These are phyloP conservation scores for Chloropsis cyanopogon DNA, from an alignment of 2,113 vertebrate species.

Conservation along the genomic window DNA sequence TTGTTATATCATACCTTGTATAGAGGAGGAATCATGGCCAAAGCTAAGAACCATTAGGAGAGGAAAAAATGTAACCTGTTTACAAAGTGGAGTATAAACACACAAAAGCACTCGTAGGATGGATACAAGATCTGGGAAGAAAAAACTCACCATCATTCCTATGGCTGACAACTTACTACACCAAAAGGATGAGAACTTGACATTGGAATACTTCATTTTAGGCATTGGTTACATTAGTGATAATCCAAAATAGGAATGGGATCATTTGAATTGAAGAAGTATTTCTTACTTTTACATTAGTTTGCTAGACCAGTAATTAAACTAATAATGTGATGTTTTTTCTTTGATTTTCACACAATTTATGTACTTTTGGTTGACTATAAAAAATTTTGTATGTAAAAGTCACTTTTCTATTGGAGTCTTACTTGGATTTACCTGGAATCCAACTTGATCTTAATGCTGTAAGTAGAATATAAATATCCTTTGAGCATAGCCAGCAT, in stretches of 20 bases:
- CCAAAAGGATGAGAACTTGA: not conserved
- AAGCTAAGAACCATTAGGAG: not conserved
- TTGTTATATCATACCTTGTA: not conserved
- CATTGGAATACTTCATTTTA: not conserved
- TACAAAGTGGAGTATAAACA: not conserved
- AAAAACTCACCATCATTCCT: not conserved
- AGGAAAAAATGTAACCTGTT: not conserved
- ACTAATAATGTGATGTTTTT: not conserved
- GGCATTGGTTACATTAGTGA: not conserved
- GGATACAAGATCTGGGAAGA: not conserved
- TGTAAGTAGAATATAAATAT: not conserved
- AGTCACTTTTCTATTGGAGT: not conserved
- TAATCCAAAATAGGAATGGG: not conserved
- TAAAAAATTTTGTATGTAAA: not conserved
- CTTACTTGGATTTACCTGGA: not conserved
- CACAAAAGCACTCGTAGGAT: not conserved
- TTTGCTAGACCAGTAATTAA: not conserved
- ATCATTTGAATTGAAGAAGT: not conserved
- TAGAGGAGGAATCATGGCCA: not conserved
- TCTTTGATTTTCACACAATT: not conserved
- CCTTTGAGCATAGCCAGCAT: not conserved
- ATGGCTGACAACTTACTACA: not conserved
- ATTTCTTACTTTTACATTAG: not conserved
- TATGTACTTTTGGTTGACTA: not conserved
- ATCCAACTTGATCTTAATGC: not conserved